Evolutionary conservation across 2,888 invertebrate genomes (phyloP).

Genomic region (Apantesis nais): DNA sequence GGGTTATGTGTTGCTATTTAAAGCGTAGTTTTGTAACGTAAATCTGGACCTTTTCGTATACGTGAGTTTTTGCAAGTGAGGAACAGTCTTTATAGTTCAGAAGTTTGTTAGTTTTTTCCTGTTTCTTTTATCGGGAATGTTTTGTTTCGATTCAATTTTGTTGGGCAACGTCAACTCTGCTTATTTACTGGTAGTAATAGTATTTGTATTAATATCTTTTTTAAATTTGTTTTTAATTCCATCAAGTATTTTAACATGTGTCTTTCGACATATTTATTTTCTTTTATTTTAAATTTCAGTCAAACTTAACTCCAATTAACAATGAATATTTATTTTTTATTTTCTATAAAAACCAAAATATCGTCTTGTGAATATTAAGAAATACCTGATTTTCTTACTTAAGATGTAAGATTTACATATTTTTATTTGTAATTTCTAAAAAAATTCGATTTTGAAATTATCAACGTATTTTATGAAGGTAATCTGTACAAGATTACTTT

Average conservation of each 20-base stretch:
- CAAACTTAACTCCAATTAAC: not conserved
- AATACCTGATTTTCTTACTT: not conserved
- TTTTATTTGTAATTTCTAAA: not conserved
- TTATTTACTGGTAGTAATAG: not conserved
- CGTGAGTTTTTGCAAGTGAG: slow-evolving; percentile 37
- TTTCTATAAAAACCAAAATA: not conserved
- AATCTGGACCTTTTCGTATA: slow-evolving; percentile 46
- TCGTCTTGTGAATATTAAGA: not conserved
- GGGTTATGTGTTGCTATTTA: slow-evolving; percentile 47
- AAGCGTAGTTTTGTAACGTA: slow-evolving; percentile 55
- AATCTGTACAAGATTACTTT: not conserved
- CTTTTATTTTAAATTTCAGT: not conserved
- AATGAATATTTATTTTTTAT: not conserved
- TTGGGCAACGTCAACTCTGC: not conserved
- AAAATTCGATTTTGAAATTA: too few species aligned
- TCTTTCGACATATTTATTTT: not conserved
- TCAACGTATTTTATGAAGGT: not conserved
- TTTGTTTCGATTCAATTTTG: not conserved
- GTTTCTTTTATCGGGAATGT: slow-evolving; percentile 16
- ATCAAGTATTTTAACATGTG: not conserved
- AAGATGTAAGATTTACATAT: not conserved
- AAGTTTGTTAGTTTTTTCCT: slow-evolving; percentile 24
- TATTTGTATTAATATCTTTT: slow-evolving; percentile 1
- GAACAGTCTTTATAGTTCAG: slow-evolving; percentile 41
- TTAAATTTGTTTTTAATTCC: not conserved